phyloP scores from a whole-genome alignment of 2,797 vertebrate species.

The Rhincodon typus region DNA sequence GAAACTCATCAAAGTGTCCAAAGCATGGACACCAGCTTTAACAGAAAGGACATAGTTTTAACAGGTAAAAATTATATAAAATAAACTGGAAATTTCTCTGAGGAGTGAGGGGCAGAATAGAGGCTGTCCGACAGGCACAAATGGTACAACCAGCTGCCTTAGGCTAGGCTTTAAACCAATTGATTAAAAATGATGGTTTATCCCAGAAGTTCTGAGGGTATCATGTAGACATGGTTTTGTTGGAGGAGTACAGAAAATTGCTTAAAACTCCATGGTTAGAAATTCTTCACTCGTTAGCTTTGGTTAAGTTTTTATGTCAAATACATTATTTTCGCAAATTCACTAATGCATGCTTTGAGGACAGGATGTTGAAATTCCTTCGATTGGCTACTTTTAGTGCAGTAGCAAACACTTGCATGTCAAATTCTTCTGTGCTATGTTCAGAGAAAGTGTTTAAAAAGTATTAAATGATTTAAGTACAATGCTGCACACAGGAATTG shows the following conservation, averaged over 20 bases:
- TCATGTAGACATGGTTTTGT: neutral
- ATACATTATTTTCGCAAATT: neutral
- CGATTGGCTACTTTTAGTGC: neutral
- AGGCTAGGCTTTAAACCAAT: neutral
- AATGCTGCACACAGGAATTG: neutral
- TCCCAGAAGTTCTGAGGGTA: neutral
- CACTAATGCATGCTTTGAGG: neutral
- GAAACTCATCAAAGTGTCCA: too few species aligned
- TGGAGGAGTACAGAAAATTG: neutral
- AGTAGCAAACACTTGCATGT: neutral
- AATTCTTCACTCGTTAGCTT: neutral
- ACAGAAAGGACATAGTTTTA: neutral
- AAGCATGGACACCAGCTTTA: neutral
- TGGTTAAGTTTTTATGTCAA: neutral
- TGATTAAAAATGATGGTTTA: neutral
- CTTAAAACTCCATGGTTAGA: neutral
- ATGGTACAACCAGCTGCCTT: neutral
- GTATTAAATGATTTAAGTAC: neutral
- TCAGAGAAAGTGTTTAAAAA: neutral
- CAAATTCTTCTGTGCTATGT: neutral
- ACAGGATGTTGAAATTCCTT: neutral
- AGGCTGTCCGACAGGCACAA: neutral
- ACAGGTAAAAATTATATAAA: neutral
- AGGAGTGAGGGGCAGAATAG: neutral
- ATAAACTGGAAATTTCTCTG: neutral